These are phyloP conservation scores for Cotesia typhae DNA, from an alignment of 1,140 invertebrate genomes.

Conservation along the genomic window DNA sequence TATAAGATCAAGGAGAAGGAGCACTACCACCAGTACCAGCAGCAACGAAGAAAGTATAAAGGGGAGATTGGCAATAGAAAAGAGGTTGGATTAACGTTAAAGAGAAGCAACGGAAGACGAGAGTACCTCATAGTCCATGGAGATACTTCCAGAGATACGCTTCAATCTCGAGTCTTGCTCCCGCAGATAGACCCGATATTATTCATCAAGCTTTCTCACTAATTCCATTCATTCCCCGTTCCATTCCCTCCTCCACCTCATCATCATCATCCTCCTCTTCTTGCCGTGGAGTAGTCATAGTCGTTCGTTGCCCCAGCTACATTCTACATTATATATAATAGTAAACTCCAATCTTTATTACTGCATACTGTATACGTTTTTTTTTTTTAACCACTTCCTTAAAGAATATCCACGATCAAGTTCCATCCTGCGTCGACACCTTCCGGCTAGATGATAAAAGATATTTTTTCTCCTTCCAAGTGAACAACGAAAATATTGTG, in stretches of 20 bases:
- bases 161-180: constrained; percentile 59
- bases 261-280: constrained; percentile 26
- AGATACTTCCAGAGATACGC: constrained; percentile 63
- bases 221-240: constrained; percentile 65
- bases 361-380: neutral
- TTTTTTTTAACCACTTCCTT: constrained; percentile 9
- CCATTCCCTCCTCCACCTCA: constrained; percentile 4
- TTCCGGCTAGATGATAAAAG: too few species aligned
- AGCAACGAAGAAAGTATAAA: constrained; percentile 14
- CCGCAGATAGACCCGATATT: constrained; percentile 65
- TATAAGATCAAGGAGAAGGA: neutral
- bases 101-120: constrained; percentile 36
- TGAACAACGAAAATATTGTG: too few species aligned
- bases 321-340: constrained; percentile 2
- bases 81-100: constrained; percentile 45
- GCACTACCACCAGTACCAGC: neutral
- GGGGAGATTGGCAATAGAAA: constrained; percentile 32
- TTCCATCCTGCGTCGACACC: too few species aligned
- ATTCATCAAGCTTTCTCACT: constrained; percentile 66
- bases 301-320: constrained; percentile 30
- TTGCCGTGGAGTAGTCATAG: constrained; percentile 7
- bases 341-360: neutral
- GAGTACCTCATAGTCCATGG: constrained; percentile 52
- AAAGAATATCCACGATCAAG: neutral
- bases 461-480: too few species aligned